Base-by-base conservation (phyloP, 2,888 invertebrate species). In the Polyommatus iphigenia region DNA sequence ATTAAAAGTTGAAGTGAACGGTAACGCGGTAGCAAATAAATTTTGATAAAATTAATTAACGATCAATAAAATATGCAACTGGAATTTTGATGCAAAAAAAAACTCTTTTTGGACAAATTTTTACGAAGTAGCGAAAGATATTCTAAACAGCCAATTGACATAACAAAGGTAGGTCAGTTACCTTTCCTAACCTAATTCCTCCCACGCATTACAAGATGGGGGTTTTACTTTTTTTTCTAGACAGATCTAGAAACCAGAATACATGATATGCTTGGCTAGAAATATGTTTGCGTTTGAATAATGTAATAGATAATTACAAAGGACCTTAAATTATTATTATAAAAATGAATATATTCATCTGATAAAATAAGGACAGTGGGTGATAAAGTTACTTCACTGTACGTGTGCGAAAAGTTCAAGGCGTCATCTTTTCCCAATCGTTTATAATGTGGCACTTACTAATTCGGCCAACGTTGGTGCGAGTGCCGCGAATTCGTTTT, bases 1-100 rank as follows among this genome's bases (percentile, higher is more conserved):
- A 76, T 76, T 76, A 76, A 59, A 62, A 76, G 24, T 76, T 76
- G 71, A 41, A 41, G 71, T 41, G 71, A 20, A 15, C 67, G 29
- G 67, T 67, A 67, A 29, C n/a, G n/a, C 67, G 67, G 29, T 29
- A 29, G 67, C 67, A 67, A 67, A 67, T 29, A 67, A 67, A 67
- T 67, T 24, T 29, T 67, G 62, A 62, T 62, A 62, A 62, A 62
- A 67, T 29, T 29, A 67, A 67, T 67, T 67, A 67, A 67, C 0
- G 67, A 32, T 67, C 67, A 67, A 67, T 67, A 32, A 32, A 24
- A 67, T 67, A 29, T 29, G 29, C 24, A 24, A 67, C 29, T n/a
- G n/a, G 15, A n/a, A 18, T 20, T 20, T 18, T 15, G 54, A 59
- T 59, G 8, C 20, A 59, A 29, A 29, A 67, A 13, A 62, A 36